Conservation (phyloP, 2,888 invertebrate species). For the Lamellibrachia satsuma region DNA sequence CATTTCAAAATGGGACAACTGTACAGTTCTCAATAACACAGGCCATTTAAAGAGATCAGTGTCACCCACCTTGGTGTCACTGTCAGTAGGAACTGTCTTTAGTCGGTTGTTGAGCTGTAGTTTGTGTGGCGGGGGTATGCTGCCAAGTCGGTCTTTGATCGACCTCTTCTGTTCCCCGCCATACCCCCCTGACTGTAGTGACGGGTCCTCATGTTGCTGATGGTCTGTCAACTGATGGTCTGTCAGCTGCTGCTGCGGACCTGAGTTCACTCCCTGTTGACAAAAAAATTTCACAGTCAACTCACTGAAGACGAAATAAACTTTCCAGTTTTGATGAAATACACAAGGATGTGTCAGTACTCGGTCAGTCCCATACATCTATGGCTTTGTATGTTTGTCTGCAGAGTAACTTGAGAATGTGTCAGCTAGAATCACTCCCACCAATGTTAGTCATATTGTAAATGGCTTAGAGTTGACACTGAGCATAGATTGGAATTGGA, state of each 20-base stretch:
- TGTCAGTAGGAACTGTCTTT: conserved; percentile 40
- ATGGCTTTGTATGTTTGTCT: too few relatives aligned
- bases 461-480: too few relatives aligned
- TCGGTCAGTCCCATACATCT: too few relatives aligned
- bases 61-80: conserved; percentile 22
- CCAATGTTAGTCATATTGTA: too few relatives aligned
- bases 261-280: neutral
- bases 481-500: too few relatives aligned
- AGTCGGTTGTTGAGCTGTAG: conserved; percentile 51
- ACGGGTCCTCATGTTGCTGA: conserved; percentile 11
- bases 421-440: too few relatives aligned
- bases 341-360: too few relatives aligned
- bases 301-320: too few relatives aligned
- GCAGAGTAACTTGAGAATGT: too few relatives aligned
- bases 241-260: neutral
- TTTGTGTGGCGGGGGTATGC: conserved; percentile 51
- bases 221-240: neutral
- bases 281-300: neutral
- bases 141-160: conserved; percentile 70
- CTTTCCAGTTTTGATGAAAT: too few relatives aligned
- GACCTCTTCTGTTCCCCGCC: conserved; percentile 37
- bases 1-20: neutral
- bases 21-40: neutral
- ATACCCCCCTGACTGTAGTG: neutral
- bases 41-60: neutral